Percentiles rank a stretch among this genome's conserved stretches.
These are phyloP conservation scores for Sebastes hopkinsi DNA, from an alignment of 2,797 vertebrate species.

Conservation along the genomic window DNA sequence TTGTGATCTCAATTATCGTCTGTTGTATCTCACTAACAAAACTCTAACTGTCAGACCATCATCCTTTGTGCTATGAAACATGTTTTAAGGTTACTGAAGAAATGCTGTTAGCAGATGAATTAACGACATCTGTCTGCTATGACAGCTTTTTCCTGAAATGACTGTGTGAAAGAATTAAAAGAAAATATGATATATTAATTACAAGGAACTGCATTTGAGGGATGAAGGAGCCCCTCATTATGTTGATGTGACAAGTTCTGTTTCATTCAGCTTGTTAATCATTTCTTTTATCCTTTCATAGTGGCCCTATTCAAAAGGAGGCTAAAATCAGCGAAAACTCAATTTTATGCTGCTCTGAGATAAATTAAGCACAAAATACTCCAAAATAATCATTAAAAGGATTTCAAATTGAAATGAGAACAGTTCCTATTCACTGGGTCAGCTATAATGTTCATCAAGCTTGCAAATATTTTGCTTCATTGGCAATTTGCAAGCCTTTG, in stretches of 20 bases:
- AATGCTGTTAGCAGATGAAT: slow-evolving; percentile 35
- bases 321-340: slow-evolving; percentile 71
- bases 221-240: slow-evolving; percentile 65
- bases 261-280: slow-evolving; percentile 71
- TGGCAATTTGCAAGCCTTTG: slow-evolving; percentile 65
- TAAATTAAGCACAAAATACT: slow-evolving; percentile 78
- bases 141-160: slow-evolving; percentile 41
- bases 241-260: slow-evolving; percentile 68
- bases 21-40: slow-evolving; percentile 31
- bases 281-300: slow-evolving; percentile 70
- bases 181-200: slow-evolving; percentile 62
- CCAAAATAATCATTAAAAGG: slow-evolving; percentile 77
- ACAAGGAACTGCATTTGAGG: slow-evolving; percentile 68
- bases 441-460: slow-evolving; percentile 69
- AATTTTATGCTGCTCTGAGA: slow-evolving; percentile 77
- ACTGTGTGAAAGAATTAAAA: slow-evolving; percentile 36
- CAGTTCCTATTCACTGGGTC: slow-evolving; percentile 65
- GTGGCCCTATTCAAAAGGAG: slow-evolving; percentile 52
- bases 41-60: slow-evolving; percentile 26
- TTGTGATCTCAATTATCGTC: slow-evolving; percentile 31
- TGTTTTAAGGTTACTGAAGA: slow-evolving; percentile 42
- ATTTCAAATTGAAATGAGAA: slow-evolving; percentile 78
- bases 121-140: slow-evolving; percentile 36
- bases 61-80: slow-evolving; percentile 19
- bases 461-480: slow-evolving; percentile 74